Base-by-base conservation (phyloP, 2,113 vertebrate genomes). In the Corythornis cristatus region DNA sequence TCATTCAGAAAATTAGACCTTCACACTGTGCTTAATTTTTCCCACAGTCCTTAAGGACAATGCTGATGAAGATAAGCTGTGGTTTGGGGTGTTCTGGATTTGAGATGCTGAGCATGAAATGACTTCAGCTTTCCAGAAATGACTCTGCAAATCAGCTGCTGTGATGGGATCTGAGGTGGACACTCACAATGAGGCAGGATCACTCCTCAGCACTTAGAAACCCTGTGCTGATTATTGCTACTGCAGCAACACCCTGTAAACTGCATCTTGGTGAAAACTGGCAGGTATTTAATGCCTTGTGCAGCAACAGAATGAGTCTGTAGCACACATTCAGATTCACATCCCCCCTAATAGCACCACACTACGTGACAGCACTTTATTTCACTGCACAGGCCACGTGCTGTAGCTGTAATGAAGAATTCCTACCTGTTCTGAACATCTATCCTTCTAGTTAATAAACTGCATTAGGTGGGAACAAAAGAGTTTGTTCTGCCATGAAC, bases 1-100 rank as follows among this genome's bases (percentile, higher is more conserved):
- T 87, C 94, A 73, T 75, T 93, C 95, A 94, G 77, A 82, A 90
- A 93, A 92, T 76, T 18, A 93, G 74, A 65, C 74, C 81, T 86
- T 94, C 93, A 88, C 65, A 84, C 65, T 60, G 57, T 19, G 76
- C 74, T 88, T 86, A 6, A 66, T 75, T 92, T 68, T 66, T 54
- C 58, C 83, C 66, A 45, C 61, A 65, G 81, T 67, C 83, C 84
- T 71, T 40, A 50, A 75, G 74, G 86, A 61, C 57, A 84, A n/a
- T 15, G 0, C 42, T 83, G 50, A 2, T 5, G n/a, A 11, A 20
- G 57, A 53, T 1, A 51, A 84, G 43, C 74, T 56, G 42, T 1
- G 7, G 20, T 51, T 23, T 35, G 79, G 79, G 82, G 3, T 22
- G 16, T 14, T 76, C 37, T 45, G 21, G 37, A 11, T 58, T 45